A percentile compares a stretch with the other conserved stretches of the same genome.
Evolutionary conservation across 2,113 vertebrate genomes (phyloP).

Genomic region (Strix uralensis): DNA sequence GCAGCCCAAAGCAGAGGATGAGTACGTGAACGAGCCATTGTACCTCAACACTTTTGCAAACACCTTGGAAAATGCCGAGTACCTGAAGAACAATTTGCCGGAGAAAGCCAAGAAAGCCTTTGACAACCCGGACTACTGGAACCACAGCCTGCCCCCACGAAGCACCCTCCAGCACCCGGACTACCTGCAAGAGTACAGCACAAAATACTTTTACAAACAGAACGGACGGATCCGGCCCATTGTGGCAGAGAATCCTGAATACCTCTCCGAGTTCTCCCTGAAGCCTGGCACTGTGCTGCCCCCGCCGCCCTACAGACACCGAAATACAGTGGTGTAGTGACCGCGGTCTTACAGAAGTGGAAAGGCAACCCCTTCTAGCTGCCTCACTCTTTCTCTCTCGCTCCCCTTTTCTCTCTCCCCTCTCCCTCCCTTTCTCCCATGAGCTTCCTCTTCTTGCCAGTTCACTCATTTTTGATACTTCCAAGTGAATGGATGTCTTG

Average conservation of each 20-base stretch:
- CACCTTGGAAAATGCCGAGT: constrained; percentile 77
- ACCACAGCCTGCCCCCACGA: constrained; percentile 92
- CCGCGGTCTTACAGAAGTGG: neutral
- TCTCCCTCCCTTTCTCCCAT: constrained; percentile 5
- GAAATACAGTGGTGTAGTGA: constrained; percentile 94
- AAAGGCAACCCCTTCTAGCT: constrained; percentile 55
- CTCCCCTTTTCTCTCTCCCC: neutral
- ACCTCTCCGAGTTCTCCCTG: constrained; percentile 92
- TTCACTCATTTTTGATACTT: constrained; percentile 71
- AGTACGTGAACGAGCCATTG: constrained; percentile 90
- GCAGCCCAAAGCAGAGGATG: constrained; percentile 87
- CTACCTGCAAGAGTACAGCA: constrained; percentile 88
- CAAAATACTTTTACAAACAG: constrained; percentile 96
- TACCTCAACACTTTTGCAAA: constrained; percentile 95
- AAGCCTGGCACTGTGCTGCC: constrained; percentile 91
- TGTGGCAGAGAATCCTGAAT: constrained; percentile 94
- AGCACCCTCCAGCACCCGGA: constrained; percentile 87
- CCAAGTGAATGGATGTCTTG: constrained; percentile 48
- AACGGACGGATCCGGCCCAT: constrained; percentile 90
- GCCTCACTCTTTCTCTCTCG: neutral
- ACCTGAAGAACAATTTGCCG: constrained; percentile 84
- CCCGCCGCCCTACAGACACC: constrained; percentile 95
- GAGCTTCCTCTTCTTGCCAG: constrained; percentile 68
- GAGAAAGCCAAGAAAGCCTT: constrained; percentile 95
- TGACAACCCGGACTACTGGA: constrained; percentile 98